These are phyloP conservation scores for Actinia equina DNA, from an alignment of 64 coral and sea anemone genomes.

Conservation along the genomic window DNA sequence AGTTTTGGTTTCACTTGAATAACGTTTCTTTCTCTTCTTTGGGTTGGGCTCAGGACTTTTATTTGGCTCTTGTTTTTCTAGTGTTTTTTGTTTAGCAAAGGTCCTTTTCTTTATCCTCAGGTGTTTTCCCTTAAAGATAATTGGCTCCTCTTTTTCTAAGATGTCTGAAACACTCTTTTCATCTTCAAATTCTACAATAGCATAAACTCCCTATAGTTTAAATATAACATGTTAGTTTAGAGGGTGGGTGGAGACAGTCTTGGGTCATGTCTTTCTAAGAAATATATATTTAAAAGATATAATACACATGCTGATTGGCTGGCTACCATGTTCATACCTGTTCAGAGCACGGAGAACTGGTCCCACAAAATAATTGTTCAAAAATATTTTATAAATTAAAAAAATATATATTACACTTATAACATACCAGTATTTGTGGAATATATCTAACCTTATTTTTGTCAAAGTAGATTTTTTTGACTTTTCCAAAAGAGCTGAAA, in stretches of 20 bases:
- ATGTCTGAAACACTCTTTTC: slow-evolving; percentile 49
- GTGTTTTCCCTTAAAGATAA: slow-evolving; percentile 69
- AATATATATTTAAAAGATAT: no score
- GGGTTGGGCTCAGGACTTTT: background rate
- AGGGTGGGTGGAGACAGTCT: no score
- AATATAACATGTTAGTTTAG: background rate
- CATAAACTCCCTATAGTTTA: slow-evolving; percentile 61
- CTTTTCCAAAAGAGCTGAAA: slow-evolving; percentile 75
- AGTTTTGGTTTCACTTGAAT: background rate
- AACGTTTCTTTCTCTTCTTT: slow-evolving; percentile 10
- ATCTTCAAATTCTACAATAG: slow-evolving; percentile 81
- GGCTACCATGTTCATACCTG: no score
- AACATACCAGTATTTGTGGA: no score
- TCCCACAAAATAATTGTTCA: no score
- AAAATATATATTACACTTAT: no score
- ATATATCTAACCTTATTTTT: slow-evolving; percentile 81
- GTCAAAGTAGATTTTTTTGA: slow-evolving; percentile 81
- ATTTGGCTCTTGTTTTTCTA: background rate
- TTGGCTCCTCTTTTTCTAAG: slow-evolving; percentile 46
- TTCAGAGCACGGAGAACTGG: no score
- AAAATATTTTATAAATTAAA: no score
- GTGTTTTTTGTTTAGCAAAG: slow-evolving; percentile 24
- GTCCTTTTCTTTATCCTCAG: slow-evolving; percentile 84
- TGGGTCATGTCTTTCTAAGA: no score
- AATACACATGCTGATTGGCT: no score